These are phyloP conservation scores for Lepidurus packardi DNA, from an alignment of 1,140 invertebrate species.

Conservation along the genomic window DNA sequence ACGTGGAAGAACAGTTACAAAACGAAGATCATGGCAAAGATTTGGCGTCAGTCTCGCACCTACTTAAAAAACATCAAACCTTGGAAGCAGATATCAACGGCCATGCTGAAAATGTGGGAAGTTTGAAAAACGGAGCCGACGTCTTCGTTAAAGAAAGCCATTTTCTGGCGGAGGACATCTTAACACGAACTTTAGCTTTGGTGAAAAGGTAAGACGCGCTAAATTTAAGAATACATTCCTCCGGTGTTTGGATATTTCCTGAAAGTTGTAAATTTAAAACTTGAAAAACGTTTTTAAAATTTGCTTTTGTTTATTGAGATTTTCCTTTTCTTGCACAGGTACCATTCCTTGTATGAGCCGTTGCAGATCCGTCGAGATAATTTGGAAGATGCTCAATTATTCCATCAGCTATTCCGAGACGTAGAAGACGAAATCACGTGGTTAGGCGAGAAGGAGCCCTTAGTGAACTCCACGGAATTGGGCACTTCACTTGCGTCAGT, in stretches of 20 bases:
- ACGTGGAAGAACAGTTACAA: conserved; percentile 71
- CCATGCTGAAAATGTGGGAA: conserved; percentile 69
- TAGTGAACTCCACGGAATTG: conserved; percentile 71
- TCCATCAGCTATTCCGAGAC: conserved; percentile 79
- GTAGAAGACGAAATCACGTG: conserved; percentile 80
- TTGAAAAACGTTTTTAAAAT: background rate
- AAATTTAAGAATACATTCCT: background rate
- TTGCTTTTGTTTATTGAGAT: conserved; percentile 20
- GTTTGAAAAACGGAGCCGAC: conserved; percentile 66
- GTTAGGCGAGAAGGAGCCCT: conserved; percentile 76
- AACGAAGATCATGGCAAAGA: conserved; percentile 76
- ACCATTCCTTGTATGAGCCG: conserved; percentile 77
- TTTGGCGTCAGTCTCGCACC: conserved; percentile 69
- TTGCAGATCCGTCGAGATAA: conserved; percentile 83
- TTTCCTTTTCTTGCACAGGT: conserved; percentile 48
- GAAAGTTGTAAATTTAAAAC: too few species aligned
- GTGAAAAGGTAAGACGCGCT: conserved; percentile 53
- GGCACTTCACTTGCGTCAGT: conserved; percentile 79
- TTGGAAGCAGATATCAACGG: conserved; percentile 73
- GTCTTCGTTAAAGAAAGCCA: conserved; percentile 68
- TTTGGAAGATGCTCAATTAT: conserved; percentile 73
- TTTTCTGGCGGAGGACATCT: conserved; percentile 78
- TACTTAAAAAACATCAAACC: conserved; percentile 78
- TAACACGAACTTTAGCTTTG: conserved; percentile 59
- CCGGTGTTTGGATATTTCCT: conserved; percentile 19